Evolutionary conservation across 2,888 invertebrate species (phyloP).

Genomic region (Drosophila ochracea): DNA sequence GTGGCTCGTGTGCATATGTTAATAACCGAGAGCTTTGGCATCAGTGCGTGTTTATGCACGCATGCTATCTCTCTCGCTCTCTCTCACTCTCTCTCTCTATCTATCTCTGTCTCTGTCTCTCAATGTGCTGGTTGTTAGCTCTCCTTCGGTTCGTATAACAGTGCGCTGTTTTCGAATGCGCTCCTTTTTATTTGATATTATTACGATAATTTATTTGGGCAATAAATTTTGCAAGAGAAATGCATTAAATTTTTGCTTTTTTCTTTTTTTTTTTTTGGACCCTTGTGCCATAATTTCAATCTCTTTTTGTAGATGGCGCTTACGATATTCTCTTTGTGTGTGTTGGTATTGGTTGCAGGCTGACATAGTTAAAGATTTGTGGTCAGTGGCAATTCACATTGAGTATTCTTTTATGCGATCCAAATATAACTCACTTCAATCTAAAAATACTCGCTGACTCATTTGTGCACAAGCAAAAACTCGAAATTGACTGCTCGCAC

Average conservation of each 20-base stretch:
- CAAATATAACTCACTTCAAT: conserved; percentile 35
- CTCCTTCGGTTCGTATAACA: not conserved
- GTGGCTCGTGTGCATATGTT: conserved; percentile 71
- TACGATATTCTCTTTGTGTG: conserved; percentile 17
- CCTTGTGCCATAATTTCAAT: conserved; percentile 71
- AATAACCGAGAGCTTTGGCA: conserved; percentile 73
- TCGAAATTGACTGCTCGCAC: conserved; percentile 22
- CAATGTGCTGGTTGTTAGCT: conserved; percentile 8
- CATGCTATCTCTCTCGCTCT: conserved; percentile 24
- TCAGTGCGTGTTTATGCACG: conserved; percentile 58
- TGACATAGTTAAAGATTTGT: conserved; percentile 7
- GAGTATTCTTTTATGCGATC: conserved; percentile 23
- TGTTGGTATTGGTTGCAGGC: conserved; percentile 12
- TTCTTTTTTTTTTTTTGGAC: conserved; percentile 11
- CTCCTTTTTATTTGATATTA: conserved; percentile 77
- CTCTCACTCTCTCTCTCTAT: not conserved
- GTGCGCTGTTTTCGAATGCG: conserved; percentile 47
- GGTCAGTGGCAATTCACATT: conserved; percentile 10
- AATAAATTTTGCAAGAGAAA: conserved; percentile 82
- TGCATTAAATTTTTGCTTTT: conserved; percentile 75
- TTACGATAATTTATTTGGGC: conserved; percentile 82
- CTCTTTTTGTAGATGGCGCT: conserved; percentile 48
- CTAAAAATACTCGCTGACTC: conserved; percentile 37
- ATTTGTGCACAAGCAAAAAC: conserved; percentile 24
- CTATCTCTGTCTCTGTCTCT: not conserved